These are phyloP conservation scores for Adelphocoris suturalis DNA, from an alignment of 2,888 invertebrate species.

Conservation along the genomic window DNA sequence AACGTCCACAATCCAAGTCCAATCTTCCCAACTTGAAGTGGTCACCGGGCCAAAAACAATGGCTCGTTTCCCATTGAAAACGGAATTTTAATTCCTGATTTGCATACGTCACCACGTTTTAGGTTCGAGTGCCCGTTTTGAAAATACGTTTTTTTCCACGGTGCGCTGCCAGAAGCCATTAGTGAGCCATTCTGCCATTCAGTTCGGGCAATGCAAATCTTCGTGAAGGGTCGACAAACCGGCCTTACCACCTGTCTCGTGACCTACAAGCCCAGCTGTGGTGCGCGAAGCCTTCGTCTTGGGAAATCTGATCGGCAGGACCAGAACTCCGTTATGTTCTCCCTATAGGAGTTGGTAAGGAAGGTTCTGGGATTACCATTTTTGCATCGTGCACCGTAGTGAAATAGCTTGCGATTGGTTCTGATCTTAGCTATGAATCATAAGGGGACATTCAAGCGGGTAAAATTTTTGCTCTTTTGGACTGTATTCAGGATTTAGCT, in stretches of 20 bases:
- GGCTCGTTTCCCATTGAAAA: background rate
- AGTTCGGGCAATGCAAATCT: constrained; percentile 6
- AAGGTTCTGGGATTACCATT: background rate
- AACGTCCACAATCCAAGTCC: background rate
- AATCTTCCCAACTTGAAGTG: background rate
- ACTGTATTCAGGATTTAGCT: too few species aligned
- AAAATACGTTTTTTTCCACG: background rate
- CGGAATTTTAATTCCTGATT: constrained; percentile 15
- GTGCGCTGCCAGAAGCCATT: constrained; percentile 10
- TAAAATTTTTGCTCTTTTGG: too few species aligned
- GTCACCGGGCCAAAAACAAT: background rate
- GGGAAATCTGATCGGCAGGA: constrained; percentile 8
- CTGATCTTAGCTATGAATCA: too few species aligned
- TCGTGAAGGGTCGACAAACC: background rate
- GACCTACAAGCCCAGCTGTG: constrained; percentile 22
- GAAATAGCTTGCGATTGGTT: background rate
- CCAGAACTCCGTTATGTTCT: constrained; percentile 12
- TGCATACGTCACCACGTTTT: constrained; percentile 11
- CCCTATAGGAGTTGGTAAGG: background rate
- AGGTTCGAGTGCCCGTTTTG: background rate
- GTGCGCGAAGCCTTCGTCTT: background rate
- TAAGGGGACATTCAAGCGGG: too few species aligned
- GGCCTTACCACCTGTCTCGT: constrained; percentile 21
- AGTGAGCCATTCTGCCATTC: background rate
- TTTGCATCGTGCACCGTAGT: background rate